A percentile compares a stretch with the other conserved stretches of the same genome.
These are phyloP conservation scores for Eupithecia tripunctaria DNA, from an alignment of 2,888 invertebrate genomes.

Conservation along the genomic window DNA sequence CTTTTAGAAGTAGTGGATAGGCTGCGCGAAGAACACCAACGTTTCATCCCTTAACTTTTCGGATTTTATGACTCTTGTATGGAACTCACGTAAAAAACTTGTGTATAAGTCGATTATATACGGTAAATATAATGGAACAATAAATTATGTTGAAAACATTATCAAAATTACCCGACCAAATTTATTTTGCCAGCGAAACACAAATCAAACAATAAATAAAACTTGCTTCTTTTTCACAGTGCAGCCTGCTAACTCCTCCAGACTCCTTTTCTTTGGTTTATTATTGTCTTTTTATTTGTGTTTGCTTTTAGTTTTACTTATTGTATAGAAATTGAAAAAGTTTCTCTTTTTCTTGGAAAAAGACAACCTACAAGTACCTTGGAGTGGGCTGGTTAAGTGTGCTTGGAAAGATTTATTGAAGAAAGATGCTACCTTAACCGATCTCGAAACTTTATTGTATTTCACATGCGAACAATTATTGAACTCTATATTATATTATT, in stretches of 20 bases:
- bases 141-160: neutral
- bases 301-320: constrained; percentile 11
- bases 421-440: neutral
- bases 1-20: neutral
- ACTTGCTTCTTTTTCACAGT: neutral
- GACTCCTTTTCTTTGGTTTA: constrained; percentile 7
- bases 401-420: neutral
- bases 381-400: neutral
- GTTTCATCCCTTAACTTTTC: too few species aligned
- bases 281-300: constrained; percentile 7
- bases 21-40: too few species aligned
- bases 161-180: neutral
- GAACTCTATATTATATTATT: too few species aligned
- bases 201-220: neutral
- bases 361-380: neutral
- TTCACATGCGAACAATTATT: too few species aligned
- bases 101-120: too few species aligned
- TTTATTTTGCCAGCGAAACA: neutral
- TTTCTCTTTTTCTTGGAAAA: neutral
- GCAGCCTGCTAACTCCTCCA: neutral
- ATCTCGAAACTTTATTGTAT: neutral
- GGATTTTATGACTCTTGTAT: too few species aligned
- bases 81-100: too few species aligned
- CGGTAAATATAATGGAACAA: too few species aligned
- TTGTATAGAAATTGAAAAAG: constrained; percentile 3